Base-by-base conservation (phyloP, 2,113 vertebrate species). In the Ahaetulla prasina region DNA sequence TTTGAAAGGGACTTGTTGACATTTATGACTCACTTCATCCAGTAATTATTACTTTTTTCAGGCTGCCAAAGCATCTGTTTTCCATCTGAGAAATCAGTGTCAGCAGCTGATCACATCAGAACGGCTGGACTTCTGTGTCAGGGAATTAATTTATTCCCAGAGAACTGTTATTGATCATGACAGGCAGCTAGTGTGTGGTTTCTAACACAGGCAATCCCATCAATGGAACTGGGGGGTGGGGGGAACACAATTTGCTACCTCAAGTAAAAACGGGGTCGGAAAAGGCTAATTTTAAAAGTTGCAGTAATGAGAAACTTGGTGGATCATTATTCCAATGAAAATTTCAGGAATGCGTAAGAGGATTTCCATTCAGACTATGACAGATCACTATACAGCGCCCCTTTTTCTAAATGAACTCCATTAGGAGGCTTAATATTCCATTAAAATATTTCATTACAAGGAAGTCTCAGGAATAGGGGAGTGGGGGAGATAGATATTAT, bases 121-220 rank as follows among this genome's bases (percentile, higher is more conserved):
- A 85, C 89, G 93, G 93, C 93, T 91, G 92, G 95, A 95, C 93
- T 27, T 90, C 94, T 95, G 93, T 96, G 95, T 95, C 91, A 84
- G 7, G 23, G 93, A 95, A 96, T 96, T 95, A 93, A 92, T n/a
- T 96, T 95, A 93, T 0, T 0, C 85, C 93, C 52, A 85, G 45
- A 92, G 93, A 96, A 94, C 84, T 18, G 10, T 92, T 94, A 96
- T 95, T 94, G 96, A 96, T 95, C 90, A 95, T 96, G 96, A 96
- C 95, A 97, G 94, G 92, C 47, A 35, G 88, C 39, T 91, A 92
- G 47, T 74, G 3, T 91, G 86, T 39, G 60, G 94, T 94, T 94
- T 49, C 92, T 95, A 95, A 96, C 88, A 94, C 94, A 95, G 27
- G 94, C 93, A 7, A n/a, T 50, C 57, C 95, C 95, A 89, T 94